Evolutionary conservation across 1,140 invertebrate species (phyloP).

Genomic region (Gryon sp.): DNA sequence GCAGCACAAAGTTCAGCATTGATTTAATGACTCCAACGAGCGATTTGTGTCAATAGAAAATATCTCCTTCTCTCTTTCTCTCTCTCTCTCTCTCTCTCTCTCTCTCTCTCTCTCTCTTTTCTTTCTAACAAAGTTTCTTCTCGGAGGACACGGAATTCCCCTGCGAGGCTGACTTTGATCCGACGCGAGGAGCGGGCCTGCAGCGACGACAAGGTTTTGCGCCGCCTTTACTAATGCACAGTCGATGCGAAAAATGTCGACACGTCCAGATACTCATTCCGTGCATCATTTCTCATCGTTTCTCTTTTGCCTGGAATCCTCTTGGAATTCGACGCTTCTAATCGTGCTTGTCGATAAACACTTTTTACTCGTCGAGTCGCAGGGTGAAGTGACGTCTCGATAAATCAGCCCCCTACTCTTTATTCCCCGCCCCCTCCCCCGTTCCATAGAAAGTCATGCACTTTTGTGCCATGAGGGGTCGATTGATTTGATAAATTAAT

Average conservation of each 20-base stretch:
- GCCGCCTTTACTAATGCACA: slow-evolving; percentile 61
- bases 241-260: slow-evolving; percentile 60
- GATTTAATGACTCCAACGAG: slow-evolving; percentile 58
- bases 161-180: slow-evolving; percentile 57
- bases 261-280: slow-evolving; percentile 64
- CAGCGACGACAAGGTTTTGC: slow-evolving; percentile 64
- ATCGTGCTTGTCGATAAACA: slow-evolving; percentile 64
- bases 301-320: slow-evolving; percentile 61
- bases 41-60: slow-evolving; percentile 62
- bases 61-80: no score
- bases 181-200: slow-evolving; percentile 55
- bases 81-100: no score
- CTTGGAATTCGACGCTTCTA: slow-evolving; percentile 62
- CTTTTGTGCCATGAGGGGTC: neutral
- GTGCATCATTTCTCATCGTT: slow-evolving; percentile 65
- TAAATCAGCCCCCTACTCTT: slow-evolving; percentile 59
- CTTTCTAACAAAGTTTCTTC: slow-evolving; percentile 57
- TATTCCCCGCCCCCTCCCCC: neutral
- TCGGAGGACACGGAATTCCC: slow-evolving; percentile 49
- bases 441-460: slow-evolving; percentile 5
- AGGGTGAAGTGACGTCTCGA: slow-evolving; percentile 57
- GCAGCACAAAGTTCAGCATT: slow-evolving; percentile 35
- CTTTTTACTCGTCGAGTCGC: slow-evolving; percentile 55
- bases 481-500: slow-evolving; percentile 39
- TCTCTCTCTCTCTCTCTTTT: no score